Evolutionary conservation across 1,140 invertebrate species (phyloP).

Genomic region (Pygmarrhopalites habei): DNA sequence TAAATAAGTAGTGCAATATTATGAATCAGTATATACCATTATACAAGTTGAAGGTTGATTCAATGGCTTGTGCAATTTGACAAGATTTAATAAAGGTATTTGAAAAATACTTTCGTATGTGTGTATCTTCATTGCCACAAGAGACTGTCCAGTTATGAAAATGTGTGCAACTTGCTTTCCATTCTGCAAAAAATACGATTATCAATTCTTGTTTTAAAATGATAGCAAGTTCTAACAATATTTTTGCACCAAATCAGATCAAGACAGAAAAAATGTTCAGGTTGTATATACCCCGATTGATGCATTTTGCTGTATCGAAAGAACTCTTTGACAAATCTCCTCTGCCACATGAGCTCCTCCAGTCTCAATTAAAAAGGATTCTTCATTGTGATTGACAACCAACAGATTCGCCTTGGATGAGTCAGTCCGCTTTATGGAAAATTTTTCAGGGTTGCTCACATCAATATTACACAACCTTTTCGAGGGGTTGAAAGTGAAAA

Average conservation of each 20-base stretch:
- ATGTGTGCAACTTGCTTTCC: slow-evolving; percentile 10
- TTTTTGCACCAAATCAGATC: too few relatives aligned
- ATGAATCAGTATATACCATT: neutral
- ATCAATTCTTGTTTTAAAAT: too few relatives aligned
- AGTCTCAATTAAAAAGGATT: neutral
- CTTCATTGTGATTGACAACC: neutral
- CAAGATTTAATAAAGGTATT: neutral
- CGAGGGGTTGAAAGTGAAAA: neutral
- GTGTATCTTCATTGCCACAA: neutral
- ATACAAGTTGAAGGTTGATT: neutral
- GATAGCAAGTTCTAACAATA: too few relatives aligned
- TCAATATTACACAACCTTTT: neutral
- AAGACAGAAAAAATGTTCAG: too few relatives aligned
- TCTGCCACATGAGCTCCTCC: neutral
- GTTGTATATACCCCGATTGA: neutral
- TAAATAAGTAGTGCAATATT: too few relatives aligned
- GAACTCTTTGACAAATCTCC: slow-evolving; percentile 1
- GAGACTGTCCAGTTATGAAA: slow-evolving; percentile 1
- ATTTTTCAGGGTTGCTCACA: neutral
- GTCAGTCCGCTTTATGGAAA: neutral
- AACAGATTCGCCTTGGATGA: neutral
- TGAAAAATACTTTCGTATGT: slow-evolving; percentile 3
- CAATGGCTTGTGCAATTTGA: neutral
- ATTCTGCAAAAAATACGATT: neutral
- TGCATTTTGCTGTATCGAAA: neutral